These are phyloP conservation scores for Taenaris catops DNA, from an alignment of 2,888 invertebrate species.

Conservation along the genomic window DNA sequence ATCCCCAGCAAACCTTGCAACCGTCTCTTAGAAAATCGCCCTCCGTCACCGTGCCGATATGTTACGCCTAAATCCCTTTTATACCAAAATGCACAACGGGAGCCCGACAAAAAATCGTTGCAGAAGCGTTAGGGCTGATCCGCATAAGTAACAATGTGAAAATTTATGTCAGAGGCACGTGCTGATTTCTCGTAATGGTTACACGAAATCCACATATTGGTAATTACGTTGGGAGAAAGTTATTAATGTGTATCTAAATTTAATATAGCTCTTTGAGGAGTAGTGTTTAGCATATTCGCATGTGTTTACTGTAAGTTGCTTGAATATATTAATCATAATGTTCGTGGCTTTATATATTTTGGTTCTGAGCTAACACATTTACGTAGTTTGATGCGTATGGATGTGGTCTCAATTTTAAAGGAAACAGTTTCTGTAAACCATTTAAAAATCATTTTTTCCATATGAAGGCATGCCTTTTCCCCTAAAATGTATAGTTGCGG, in stretches of 20 bases:
- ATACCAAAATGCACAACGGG: slow-evolving; percentile 73
- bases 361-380: neutral
- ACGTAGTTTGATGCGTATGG: too few relatives aligned
- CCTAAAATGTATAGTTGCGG: slow-evolving; percentile 34
- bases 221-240: slow-evolving; percentile 48
- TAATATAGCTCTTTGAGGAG: slow-evolving; percentile 26
- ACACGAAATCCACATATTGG: slow-evolving; percentile 70
- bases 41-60: slow-evolving; percentile 58
- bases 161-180: slow-evolving; percentile 74
- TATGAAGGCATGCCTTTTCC: slow-evolving; percentile 42
- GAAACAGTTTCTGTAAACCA: too few relatives aligned
- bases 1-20: too few relatives aligned
- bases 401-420: too few relatives aligned
- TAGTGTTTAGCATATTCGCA: slow-evolving; percentile 14
- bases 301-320: slow-evolving; percentile 9
- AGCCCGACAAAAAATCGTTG: slow-evolving; percentile 56
- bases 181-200: slow-evolving; percentile 63
- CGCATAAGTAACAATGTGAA: slow-evolving; percentile 64
- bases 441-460: too few relatives aligned
- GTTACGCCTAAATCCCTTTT: slow-evolving; percentile 67
- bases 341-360: slow-evolving; percentile 1
- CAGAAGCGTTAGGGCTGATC: slow-evolving; percentile 44
- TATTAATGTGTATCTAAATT: slow-evolving; percentile 34
- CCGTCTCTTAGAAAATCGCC: slow-evolving; percentile 44
- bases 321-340: slow-evolving; percentile 15